These are phyloP conservation scores for Diabrotica undecimpunctata DNA, from an alignment of 1,140 invertebrate species.

Conservation along the genomic window DNA sequence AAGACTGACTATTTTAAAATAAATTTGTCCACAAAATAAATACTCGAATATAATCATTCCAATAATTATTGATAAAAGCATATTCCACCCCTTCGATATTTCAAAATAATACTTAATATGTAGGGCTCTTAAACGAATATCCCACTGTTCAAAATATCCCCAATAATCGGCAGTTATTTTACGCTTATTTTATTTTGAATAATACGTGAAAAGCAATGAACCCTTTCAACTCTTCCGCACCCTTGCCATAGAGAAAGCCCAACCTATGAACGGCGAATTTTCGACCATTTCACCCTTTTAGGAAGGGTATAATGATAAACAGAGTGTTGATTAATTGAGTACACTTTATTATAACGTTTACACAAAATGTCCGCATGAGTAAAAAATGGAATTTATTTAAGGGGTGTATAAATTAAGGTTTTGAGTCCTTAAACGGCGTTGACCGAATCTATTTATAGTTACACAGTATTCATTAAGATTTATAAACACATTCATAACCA, in stretches of 20 bases:
- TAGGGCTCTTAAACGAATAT: background rate
- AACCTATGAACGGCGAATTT: constrained; percentile 4
- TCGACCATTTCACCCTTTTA: constrained; percentile 14
- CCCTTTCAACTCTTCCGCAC: constrained; percentile 16
- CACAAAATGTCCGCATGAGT: no score
- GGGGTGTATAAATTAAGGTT: no score
- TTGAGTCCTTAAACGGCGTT: no score
- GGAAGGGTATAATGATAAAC: constrained; percentile 4
- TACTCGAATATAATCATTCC: no score
- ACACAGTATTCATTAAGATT: no score
- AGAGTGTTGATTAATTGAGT: background rate
- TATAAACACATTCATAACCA: no score
- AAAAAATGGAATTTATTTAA: no score
- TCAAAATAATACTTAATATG: background rate
- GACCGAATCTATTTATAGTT: no score
- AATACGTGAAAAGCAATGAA: constrained; percentile 3
- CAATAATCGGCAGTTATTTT: constrained; percentile 10
- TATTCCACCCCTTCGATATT: no score
- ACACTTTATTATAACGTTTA: background rate
- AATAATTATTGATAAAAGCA: no score
- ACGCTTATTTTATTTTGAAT: constrained; percentile 12
- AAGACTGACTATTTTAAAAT: no score
- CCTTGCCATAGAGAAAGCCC: constrained; percentile 6
- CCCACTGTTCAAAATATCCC: constrained; percentile 6
- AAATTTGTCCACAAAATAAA: no score